Conservation (phyloP, 2,888 invertebrate genomes). For the Oeneis ivallda region DNA sequence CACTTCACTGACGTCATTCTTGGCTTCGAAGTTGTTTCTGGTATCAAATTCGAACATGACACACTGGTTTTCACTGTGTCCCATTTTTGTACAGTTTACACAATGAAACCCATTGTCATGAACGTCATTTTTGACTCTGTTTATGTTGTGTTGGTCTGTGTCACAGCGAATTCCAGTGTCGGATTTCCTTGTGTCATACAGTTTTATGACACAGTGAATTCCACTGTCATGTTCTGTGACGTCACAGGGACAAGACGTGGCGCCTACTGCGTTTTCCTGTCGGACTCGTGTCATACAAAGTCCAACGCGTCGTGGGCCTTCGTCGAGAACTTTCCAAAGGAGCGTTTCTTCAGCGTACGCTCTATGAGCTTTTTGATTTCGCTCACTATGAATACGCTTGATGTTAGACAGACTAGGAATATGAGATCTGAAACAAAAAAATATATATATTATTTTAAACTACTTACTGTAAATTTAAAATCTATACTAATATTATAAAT, state of each 20-base stretch:
- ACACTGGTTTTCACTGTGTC: slow-evolving; percentile 2
- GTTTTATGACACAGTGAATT: slow-evolving; percentile 2
- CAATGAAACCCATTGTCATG: background rate
- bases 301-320: slow-evolving; percentile 81
- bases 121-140: background rate
- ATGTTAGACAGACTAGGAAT: slow-evolving; percentile 94
- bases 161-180: background rate
- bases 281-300: slow-evolving; percentile 87
- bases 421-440: slow-evolving; percentile 88
- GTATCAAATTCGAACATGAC: background rate
- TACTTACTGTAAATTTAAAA: background rate
- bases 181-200: background rate
- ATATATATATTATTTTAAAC: background rate
- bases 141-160: background rate
- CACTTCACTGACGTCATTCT: background rate
- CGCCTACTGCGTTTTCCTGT: slow-evolving; percentile 69
- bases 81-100: background rate
- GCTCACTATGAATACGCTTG: slow-evolving; percentile 97
- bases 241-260: slow-evolving; percentile 40
- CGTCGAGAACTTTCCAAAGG: slow-evolving; percentile 65
- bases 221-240: slow-evolving; percentile 22
- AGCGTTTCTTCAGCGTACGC: slow-evolving; percentile 84
- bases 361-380: slow-evolving; percentile 95
- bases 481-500: background rate
- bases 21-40: background rate